These are phyloP conservation scores for Ibycter americanus DNA, from an alignment of 2,797 vertebrate genomes.

Conservation along the genomic window DNA sequence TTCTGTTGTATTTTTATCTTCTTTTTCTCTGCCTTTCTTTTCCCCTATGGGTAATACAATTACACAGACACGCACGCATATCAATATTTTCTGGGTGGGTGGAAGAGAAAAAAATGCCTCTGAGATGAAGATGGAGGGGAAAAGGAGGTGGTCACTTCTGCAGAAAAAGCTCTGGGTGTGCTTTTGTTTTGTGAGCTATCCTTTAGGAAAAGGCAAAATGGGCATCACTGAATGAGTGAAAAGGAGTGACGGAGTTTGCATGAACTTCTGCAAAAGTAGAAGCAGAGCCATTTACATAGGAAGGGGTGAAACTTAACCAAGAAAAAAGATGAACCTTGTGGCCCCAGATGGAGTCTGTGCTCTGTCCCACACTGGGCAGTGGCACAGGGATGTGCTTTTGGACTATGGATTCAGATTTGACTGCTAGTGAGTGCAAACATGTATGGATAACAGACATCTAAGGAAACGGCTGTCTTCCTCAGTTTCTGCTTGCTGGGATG, in stretches of 20 bases:
- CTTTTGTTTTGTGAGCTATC: background rate
- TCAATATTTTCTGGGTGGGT: background rate
- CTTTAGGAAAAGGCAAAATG: background rate
- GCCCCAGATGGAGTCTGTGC: background rate
- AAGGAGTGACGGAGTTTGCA: background rate
- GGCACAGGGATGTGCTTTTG: background rate
- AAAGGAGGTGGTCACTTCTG: background rate
- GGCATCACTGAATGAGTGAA: background rate
- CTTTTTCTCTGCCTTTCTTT: background rate
- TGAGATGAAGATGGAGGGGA: background rate
- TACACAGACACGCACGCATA: background rate
- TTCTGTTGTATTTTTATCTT: background rate
- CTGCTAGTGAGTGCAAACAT: background rate
- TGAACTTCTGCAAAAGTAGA: background rate
- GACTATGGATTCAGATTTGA: background rate
- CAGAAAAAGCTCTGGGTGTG: background rate
- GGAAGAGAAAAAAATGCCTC: background rate
- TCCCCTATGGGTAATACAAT: background rate
- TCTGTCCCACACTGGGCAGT: fast-evolving
- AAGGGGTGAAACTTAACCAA: background rate
- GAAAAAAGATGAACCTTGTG: background rate
- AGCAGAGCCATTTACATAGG: background rate
- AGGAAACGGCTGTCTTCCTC: background rate
- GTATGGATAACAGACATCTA: background rate
- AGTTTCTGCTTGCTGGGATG: background rate